Evolutionary conservation across 2,797 vertebrate genomes (phyloP), one percentile per base, ranked within the genome.

Genomic region (Poeciliopsis gracilis): DNA sequence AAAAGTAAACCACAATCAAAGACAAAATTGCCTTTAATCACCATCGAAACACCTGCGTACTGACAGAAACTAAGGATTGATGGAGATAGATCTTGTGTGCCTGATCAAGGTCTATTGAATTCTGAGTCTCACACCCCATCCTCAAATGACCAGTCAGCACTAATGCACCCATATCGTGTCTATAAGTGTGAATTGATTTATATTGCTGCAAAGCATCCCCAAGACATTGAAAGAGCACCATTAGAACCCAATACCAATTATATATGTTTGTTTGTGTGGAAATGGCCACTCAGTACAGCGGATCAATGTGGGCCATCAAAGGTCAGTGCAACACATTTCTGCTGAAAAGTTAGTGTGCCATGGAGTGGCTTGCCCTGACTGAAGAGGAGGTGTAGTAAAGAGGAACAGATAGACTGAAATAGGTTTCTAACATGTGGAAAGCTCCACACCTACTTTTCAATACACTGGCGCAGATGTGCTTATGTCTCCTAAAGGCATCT

Each of bases 111-210:
- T 93, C 91, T 94, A 95, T 95, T 94, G 95, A 95, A 93, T 91
- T 90, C 84, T 85, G 78, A 80, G 90, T 88, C 91, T 93, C 91
- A 92, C 92, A 93, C 93, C 90, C 38, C 88, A 88, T 91, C 90
- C 88, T 93, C 89, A 90, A 94, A 93, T 92, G 93, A 94, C 91
- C 92, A 94, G 90, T 96, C 95, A 95, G 95, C 95, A 95, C 93
- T 95, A 95, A 95, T 94, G 93, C 93, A 91, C 90, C 93, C 93
- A 95, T 95, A 96, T 95, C 93, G 95, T 95, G 95, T 94, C 95
- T 95, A 95, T 96, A 96, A 95, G 94, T 95, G 94, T 95, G 93
- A 96, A 95, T 94, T 95, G 95, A 96, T 96, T 95, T 95, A 95
- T 96, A 96, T 95, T 92, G 91, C 94, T 86, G 92, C 92, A 94